phyloP scores from a whole-genome alignment of 2,888 invertebrate genomes.

The Tortrix viridana region DNA sequence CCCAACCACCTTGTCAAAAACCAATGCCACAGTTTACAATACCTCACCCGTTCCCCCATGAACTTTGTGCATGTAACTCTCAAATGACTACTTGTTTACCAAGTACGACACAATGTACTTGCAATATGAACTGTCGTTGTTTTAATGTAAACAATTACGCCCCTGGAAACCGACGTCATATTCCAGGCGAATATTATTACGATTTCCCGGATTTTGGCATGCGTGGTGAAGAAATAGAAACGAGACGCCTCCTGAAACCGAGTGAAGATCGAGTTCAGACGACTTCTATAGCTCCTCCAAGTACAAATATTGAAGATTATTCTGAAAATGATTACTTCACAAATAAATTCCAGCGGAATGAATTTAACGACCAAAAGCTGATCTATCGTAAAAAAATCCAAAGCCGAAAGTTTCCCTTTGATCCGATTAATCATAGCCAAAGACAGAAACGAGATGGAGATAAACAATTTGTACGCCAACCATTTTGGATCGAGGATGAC shows the following conservation, averaged over 20 bases:
- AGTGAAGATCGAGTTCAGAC: conserved; percentile 24
- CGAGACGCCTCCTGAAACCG: conserved; percentile 39
- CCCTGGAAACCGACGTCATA: conserved; percentile 44
- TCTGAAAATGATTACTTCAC: conserved; percentile 2
- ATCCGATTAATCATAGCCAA: conserved; percentile 56
- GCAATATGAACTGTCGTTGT: conserved; percentile 48
- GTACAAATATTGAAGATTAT: background rate
- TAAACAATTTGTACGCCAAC: conserved; percentile 54
- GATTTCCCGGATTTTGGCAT: conserved; percentile 56
- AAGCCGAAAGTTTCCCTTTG: conserved; percentile 51
- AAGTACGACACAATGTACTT: conserved; percentile 40
- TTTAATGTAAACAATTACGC: conserved; percentile 42
- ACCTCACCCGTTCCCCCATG: conserved; percentile 28
- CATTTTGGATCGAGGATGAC: conserved; percentile 70
- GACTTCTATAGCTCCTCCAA: background rate
- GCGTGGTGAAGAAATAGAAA: conserved; percentile 47
- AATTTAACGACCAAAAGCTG: conserved; percentile 10
- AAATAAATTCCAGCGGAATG: background rate
- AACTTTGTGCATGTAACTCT: conserved; percentile 54
- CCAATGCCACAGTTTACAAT: conserved; percentile 39
- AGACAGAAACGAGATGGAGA: conserved; percentile 58
- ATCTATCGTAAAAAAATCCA: conserved; percentile 44
- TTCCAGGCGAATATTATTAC: conserved; percentile 50
- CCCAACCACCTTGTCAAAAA: conserved; percentile 39
- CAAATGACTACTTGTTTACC: conserved; percentile 44